Evolutionary conservation across 2,888 invertebrate species (phyloP).

Genomic region (Stenodema calcarata): DNA sequence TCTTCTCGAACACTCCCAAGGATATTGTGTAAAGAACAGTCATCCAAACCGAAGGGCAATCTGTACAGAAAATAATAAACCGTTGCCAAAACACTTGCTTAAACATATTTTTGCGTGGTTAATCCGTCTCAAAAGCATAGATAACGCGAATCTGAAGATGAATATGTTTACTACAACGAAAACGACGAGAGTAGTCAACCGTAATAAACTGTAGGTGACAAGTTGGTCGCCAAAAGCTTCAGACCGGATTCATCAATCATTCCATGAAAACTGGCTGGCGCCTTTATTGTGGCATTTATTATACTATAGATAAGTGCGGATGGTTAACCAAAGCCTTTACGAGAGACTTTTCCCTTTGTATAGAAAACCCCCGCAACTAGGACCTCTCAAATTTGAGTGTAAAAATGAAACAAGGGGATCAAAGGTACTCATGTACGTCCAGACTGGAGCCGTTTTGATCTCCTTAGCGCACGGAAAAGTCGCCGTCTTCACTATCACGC

Average conservation of each 20-base stretch:
- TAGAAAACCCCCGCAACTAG: background rate
- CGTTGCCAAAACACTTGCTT: no score
- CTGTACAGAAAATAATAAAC: no score
- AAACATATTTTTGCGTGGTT: no score
- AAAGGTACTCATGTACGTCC: background rate
- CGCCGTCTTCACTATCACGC: background rate
- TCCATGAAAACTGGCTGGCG: background rate
- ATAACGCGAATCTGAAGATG: no score
- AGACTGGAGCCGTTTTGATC: background rate
- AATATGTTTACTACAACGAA: no score
- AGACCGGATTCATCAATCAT: background rate
- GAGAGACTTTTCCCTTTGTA: background rate
- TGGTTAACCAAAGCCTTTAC: background rate
- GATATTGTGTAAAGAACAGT: no score
- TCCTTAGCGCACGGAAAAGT: background rate
- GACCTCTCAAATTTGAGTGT: background rate
- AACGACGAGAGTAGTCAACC: no score
- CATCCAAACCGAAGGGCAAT: no score
- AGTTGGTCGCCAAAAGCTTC: no score
- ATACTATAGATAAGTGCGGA: background rate
- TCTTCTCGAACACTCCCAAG: no score
- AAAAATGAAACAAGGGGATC: background rate
- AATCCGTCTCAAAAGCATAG: no score
- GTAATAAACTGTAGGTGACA: no score
- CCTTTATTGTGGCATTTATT: background rate